Conservation (phyloP, 2,888 invertebrate genomes). For the Volucella bombylans region DNA sequence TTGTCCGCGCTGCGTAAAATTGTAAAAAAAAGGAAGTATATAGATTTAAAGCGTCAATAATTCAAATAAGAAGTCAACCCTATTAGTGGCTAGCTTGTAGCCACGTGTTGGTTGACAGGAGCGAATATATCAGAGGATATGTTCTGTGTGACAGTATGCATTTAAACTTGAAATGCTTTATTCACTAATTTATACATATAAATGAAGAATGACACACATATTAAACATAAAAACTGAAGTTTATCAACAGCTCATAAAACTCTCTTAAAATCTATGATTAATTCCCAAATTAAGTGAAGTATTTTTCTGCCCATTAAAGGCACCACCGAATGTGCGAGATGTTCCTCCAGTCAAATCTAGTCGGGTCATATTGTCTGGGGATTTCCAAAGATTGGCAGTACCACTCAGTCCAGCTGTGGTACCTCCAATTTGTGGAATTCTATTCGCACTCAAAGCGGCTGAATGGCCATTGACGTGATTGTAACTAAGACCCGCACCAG, state of each 20-base stretch:
- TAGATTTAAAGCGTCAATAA: too few relatives aligned
- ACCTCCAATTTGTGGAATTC: slow-evolving; percentile 63
- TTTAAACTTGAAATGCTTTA: too few relatives aligned
- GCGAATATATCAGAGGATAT: too few relatives aligned
- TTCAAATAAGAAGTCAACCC: too few relatives aligned
- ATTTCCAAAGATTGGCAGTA: slow-evolving; percentile 70
- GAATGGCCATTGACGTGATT: slow-evolving; percentile 76
- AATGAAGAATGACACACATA: too few relatives aligned
- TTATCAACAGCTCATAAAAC: not conserved
- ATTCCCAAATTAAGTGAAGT: slow-evolving; percentile 55
- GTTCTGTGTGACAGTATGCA: too few relatives aligned
- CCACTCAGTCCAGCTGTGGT: slow-evolving; percentile 51
- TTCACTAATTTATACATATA: too few relatives aligned
- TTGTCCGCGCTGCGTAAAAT: too few relatives aligned
- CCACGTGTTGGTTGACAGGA: too few relatives aligned
- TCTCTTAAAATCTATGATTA: slow-evolving; percentile 43
- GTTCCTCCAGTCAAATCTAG: slow-evolving; percentile 60
- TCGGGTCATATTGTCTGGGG: slow-evolving; percentile 43
- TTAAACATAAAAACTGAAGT: too few relatives aligned
- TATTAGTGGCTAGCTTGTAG: too few relatives aligned
- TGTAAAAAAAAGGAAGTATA: too few relatives aligned
- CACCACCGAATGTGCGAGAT: slow-evolving; percentile 53
- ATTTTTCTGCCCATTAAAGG: slow-evolving; percentile 45
- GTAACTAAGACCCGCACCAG: slow-evolving; percentile 77
- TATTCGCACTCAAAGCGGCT: slow-evolving; percentile 75